Evolutionary conservation across 2,888 invertebrate genomes (phyloP), one percentile per base, ranked within the genome.

Genomic region (Cylloceria caligata): DNA sequence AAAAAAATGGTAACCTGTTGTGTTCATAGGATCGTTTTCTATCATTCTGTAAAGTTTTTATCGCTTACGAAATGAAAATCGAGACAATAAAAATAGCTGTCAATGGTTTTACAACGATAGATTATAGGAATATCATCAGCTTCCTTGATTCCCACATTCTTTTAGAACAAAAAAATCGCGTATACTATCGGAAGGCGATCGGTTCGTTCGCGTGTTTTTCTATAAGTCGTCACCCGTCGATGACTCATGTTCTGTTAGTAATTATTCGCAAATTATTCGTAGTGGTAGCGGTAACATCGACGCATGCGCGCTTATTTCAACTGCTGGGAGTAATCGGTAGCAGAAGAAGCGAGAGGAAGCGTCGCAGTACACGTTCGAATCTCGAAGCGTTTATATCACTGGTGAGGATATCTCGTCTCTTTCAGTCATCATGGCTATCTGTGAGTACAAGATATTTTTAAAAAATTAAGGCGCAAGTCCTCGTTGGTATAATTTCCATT

Each of bases 191-290:
- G 6, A 57, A 11, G 16, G 24, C 30, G 19, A 55, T 27, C 30
- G 42, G 27, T 45, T 52, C 24, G 36, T 39, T 42, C 24, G 73
- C 73, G 39, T 52, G 73, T 64, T 64, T n/a, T n/a, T 74, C 49
- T 19, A 30, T 42, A 27, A 45, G 52, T 74, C 65, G 65, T 74
- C 74, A 65, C 55, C 34, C 24, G 57, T 6, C 55, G 68, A 71
- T 81, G 81, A 81, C 57, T 81, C 81, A 81, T 57, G 71, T 81
- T 81, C 81, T 39, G 73, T 69, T 78, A 42, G 68, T 78, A 74
- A 81, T 81, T 78, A 81, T 81, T 81, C 65, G 65, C 34, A 73
- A 82, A 82, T 78, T 79, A 39, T 42, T 60, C 0, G 45, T 7
- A 52, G 30, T 13, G 52, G n/a, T n/a, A n/a, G 55, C 34, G 21